Percentiles rank a stretch among this genome's conserved stretches.
phyloP scores from a whole-genome alignment of 1,140 invertebrate genomes.

The Solenopsis invicta region DNA sequence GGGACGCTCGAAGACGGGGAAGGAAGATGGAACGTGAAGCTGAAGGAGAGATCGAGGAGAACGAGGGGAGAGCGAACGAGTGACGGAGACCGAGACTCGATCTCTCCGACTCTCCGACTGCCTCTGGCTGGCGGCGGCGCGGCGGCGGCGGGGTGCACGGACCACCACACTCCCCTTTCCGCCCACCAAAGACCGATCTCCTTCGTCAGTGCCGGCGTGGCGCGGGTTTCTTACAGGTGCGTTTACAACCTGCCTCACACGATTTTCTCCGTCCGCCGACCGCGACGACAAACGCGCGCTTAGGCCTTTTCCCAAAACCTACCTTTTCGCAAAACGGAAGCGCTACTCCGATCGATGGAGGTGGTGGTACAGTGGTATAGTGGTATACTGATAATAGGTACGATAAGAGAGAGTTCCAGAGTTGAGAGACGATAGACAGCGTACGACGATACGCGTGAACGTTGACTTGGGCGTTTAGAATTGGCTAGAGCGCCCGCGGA shows the following conservation, averaged over 20 bases:
- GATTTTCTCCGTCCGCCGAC: constrained; percentile 65
- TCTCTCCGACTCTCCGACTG: constrained; percentile 82
- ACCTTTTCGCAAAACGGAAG: not conserved
- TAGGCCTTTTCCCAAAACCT: no score
- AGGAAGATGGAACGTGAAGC: constrained; percentile 14
- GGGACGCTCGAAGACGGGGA: not conserved
- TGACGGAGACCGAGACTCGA: constrained; percentile 72
- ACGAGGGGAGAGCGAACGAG: constrained; percentile 24
- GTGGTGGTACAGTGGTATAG: not conserved
- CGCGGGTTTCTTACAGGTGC: constrained; percentile 70
- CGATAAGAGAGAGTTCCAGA: not conserved
- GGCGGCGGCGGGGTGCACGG: constrained; percentile 78
- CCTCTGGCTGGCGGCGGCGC: constrained; percentile 80
- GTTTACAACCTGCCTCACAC: constrained; percentile 72
- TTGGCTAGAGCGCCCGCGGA: no score
- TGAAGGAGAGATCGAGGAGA: constrained; percentile 39
- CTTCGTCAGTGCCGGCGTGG: constrained; percentile 79
- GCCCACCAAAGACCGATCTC: constrained; percentile 73
- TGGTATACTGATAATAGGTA: no score
- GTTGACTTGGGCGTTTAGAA: not conserved
- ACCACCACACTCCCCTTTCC: constrained; percentile 76
- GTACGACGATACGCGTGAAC: not conserved
- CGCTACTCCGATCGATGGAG: not conserved
- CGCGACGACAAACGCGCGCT: not conserved
- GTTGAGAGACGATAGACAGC: not conserved